Percentiles rank a stretch among this genome's conserved stretches.
Conservation (phyloP, 2,113 vertebrate genomes). For the Catharus bicknelli region DNA sequence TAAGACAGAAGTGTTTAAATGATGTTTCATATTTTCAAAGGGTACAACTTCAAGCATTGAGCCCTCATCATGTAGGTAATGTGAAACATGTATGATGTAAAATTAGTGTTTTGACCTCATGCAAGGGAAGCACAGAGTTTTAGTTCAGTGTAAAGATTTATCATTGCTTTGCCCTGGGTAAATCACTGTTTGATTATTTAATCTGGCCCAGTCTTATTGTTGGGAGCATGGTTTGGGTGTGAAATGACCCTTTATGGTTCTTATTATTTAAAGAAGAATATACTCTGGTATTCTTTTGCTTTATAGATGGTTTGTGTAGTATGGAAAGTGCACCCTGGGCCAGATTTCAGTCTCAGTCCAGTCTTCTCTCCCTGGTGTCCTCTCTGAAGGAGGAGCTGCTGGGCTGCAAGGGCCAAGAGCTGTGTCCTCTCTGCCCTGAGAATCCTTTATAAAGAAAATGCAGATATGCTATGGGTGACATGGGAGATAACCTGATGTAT, state of each 20-base stretch:
- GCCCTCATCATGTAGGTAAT: accelerated
- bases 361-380: neutral
- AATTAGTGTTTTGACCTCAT: neutral
- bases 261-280: neutral
- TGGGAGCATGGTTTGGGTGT: neutral
- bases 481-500: neutral
- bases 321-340: neutral
- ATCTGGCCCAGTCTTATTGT: neutral
- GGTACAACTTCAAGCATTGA: neutral
- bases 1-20: neutral
- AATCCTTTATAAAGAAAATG: neutral
- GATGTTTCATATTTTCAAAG: neutral
- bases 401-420: neutral
- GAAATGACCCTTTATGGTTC: neutral
- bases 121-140: neutral
- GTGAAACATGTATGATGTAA: neutral
- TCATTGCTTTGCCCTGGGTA: neutral
- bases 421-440: neutral
- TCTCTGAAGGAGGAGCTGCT: neutral
- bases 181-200: neutral
- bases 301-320: neutral
- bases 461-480: accelerated
- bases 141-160: neutral
- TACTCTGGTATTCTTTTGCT: neutral
- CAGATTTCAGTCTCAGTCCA: neutral